Base-by-base conservation (phyloP, 1,140 invertebrate species). In the Zaprionus ghesquierei region DNA sequence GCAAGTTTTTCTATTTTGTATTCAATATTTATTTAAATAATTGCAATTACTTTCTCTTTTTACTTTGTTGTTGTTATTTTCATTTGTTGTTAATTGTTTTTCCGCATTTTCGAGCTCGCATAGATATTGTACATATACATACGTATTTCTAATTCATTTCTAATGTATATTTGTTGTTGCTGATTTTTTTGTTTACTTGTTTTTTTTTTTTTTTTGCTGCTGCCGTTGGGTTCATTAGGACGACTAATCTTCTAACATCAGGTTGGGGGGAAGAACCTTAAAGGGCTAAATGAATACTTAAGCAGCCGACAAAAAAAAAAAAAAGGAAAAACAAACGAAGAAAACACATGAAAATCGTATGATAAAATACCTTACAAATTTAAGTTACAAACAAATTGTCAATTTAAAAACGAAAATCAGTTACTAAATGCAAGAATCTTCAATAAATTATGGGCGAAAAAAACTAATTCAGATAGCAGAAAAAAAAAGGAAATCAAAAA, bases 11-110 rank as follows among this genome's bases (percentile, higher is more conserved):
- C 9, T 59, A 58, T 75, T 78, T 86, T 86, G 64, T 87, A 85
- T 87, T 86, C 82, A 86, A 86, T 86, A 69, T 86, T 86, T 86
- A 86, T 86, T 86, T 81, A 81, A 86, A 87, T 87, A 81, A 86
- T 86, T 86, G 81, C 82, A 75, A 72, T 86, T 62, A 66, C 41
- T 63, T 60, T 41, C n/a, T 74, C n/a, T n/a, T n/a, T n/a, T 66
- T 72, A 74, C 35, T 73, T 62, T 69, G 46, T 27, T 63, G 74
- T 77, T 80, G 27, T 84, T 64, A 64, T 59, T 55, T 78, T 72
- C 25, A 20, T 51, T 59, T 46, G 25, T 70, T 31, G 13, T 44
- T 18, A 2, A 53, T 49, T 66, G 22, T 46, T 50, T 77, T 54
- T 69, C 44, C 41, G 27, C 27, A 29, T 60, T 62, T 35, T 69